Evolutionary conservation across 1,140 invertebrate genomes (phyloP).

Genomic region (Drosophila chauvacae): DNA sequence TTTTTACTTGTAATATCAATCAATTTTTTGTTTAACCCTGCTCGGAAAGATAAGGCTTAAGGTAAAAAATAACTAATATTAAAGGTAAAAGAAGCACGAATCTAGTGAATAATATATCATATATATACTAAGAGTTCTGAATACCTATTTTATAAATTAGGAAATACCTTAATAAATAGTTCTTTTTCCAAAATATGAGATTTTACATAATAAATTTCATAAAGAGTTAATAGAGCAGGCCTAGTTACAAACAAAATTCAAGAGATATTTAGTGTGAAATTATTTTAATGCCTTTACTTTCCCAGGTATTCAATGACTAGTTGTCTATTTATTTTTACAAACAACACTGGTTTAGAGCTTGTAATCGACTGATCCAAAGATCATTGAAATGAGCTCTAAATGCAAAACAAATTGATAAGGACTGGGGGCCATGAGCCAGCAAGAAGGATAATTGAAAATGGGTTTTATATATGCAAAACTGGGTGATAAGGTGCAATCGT

Average conservation of each 20-base stretch:
- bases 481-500: slow-evolving; percentile 11
- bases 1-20: no score
- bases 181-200: background rate
- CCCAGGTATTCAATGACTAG: no score
- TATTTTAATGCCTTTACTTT: background rate
- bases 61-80: background rate
- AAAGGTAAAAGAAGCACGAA: background rate
- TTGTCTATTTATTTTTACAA: background rate
- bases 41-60: background rate
- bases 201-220: background rate
- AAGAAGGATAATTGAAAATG: background rate
- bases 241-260: background rate
- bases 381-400: slow-evolving; percentile 10
- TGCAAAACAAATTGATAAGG: slow-evolving; percentile 9
- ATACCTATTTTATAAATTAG: background rate
- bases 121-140: background rate
- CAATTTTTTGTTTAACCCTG: no score
- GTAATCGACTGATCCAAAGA: background rate
- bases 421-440: background rate
- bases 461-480: slow-evolving; percentile 1
- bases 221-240: background rate
- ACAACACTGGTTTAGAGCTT: background rate
- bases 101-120: background rate
- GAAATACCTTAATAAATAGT: background rate
- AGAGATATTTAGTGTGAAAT: background rate